These are phyloP conservation scores for Myrmophylax atrothorax DNA, from an alignment of 2,113 vertebrate genomes.

Conservation along the genomic window DNA sequence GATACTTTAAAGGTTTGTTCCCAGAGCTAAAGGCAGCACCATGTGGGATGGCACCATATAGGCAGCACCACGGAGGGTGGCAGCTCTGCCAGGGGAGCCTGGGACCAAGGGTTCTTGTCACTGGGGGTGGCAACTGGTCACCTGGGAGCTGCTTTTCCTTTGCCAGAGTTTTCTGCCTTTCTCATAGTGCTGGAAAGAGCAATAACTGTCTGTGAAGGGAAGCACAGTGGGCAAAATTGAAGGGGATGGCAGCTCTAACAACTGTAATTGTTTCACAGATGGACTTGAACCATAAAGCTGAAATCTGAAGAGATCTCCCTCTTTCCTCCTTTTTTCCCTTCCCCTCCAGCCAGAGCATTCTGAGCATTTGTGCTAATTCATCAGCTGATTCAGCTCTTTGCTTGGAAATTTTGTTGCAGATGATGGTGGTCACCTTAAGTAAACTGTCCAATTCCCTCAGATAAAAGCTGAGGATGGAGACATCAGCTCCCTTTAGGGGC, in stretches of 20 bases:
- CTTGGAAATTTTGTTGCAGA: neutral
- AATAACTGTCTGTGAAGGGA: neutral
- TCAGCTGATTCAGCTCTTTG: neutral
- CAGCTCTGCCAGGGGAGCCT: too few relatives aligned
- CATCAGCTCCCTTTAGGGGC: neutral
- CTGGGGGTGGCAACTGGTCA: too few relatives aligned
- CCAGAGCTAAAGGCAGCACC: too few relatives aligned
- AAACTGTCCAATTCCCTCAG: neutral
- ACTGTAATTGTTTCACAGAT: neutral
- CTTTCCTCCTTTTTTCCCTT: neutral
- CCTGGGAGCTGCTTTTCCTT: too few relatives aligned
- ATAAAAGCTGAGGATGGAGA: neutral
- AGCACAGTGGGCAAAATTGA: neutral
- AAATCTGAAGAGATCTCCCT: neutral
- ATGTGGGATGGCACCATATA: too few relatives aligned
- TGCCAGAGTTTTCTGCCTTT: too few relatives aligned
- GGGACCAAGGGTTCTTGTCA: too few relatives aligned
- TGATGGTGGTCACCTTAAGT: neutral
- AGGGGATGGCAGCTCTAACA: neutral
- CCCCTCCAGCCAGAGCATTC: neutral
- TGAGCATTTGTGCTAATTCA: neutral
- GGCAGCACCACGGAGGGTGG: too few relatives aligned
- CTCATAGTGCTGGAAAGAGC: neutral
- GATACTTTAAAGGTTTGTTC: too few relatives aligned
- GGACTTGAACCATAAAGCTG: neutral